Evolutionary conservation across 2,797 vertebrate genomes (phyloP), one percentile per base, ranked within the genome.

Genomic region (Etheostoma perlongum): DNA sequence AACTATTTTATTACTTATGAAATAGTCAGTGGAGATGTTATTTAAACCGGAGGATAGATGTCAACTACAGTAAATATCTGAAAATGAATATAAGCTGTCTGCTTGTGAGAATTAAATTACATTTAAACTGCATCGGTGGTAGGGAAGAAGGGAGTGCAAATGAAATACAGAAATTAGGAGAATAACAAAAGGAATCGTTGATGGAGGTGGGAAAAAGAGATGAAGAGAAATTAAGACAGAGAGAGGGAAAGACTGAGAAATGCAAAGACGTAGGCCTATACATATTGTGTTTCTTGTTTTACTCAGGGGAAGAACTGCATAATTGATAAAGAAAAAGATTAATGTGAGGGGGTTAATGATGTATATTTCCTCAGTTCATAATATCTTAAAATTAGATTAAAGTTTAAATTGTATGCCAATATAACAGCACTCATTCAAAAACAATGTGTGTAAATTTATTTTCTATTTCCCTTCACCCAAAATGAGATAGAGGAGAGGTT

Each of bases 321-420:
- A 77, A 91, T 82, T 85, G 78, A 91, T 91, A 61, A 78, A 69
- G 69, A 82, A 77, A 85, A 60, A 57, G 25, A 81, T 87, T 76
- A 83, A 86, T 85, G 42, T 67, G 47, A 46, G 25, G 19, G 71
- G 4, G 62, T 23, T 52, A 79, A 60, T 67, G 44, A 61, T 82
- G 51, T 63, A 58, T 65, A 62, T 74, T 72, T 81, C 60, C 59
- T 60, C 48, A 53, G 30, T 10, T 65, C 71, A 79, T 81, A 81
- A 86, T 78, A 77, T 58, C 11, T 42, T 67, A 33, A 84, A 90
- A 90, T 88, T 83, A 73, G 15, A 89, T 89, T 74, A 63, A 52
- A 42, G 11, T 67, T 77, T 66, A 73, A 85, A 85, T 75, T 54
- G 74, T 54, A 44, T 62, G 58, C 46, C 42, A 59, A 85, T 80